Conservation (phyloP, 2,888 invertebrate species). For the Linnaemya vulpina region DNA sequence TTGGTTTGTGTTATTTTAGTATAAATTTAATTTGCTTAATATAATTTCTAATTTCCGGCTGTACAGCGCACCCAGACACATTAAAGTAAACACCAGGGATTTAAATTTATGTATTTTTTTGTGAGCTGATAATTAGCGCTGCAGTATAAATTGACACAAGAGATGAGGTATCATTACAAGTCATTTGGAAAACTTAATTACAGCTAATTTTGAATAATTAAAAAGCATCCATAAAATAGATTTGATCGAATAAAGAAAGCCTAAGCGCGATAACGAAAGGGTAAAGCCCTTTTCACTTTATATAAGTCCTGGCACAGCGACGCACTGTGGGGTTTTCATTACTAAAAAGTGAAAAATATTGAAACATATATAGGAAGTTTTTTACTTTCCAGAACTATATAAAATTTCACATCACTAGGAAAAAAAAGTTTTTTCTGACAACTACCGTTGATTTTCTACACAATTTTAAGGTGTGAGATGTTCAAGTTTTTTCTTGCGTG, state of each 20-base stretch:
- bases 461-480: too few species aligned
- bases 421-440: too few species aligned
- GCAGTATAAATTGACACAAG: neutral
- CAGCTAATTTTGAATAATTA: neutral
- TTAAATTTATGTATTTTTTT: conserved; percentile 9
- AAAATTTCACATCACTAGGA: too few species aligned
- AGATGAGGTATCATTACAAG: conserved; percentile 6
- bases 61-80: conserved; percentile 37
- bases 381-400: too few species aligned
- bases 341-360: too few species aligned
- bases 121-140: conserved; percentile 11
- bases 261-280: neutral
- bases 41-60: conserved; percentile 57
- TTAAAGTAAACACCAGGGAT: conserved; percentile 37
- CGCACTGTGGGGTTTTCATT: too few species aligned
- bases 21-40: conserved; percentile 56
- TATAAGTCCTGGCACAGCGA: too few species aligned
- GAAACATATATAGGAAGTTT: too few species aligned
- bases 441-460: too few species aligned
- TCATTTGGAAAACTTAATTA: conserved; percentile 8
- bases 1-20: conserved; percentile 74
- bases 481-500: too few species aligned
- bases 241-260: neutral
- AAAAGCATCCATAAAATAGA: neutral
- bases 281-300: too few species aligned